Conservation (phyloP, 2,888 invertebrate genomes). For the Caenorhabditis doughertyi region DNA sequence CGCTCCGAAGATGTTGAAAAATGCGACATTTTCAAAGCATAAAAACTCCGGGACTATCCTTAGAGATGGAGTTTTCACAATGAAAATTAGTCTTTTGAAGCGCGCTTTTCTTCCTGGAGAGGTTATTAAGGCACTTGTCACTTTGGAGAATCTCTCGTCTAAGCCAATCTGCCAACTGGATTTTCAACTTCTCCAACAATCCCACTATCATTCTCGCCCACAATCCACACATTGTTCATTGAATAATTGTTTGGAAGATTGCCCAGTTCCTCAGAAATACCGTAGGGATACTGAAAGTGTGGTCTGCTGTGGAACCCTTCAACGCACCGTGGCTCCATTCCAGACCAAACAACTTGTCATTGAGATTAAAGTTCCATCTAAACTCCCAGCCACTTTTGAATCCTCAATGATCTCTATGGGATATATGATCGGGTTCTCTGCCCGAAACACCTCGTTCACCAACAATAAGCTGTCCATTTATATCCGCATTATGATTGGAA, state of each 20-base stretch:
- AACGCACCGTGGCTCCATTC: not conserved
- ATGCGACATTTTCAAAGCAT: not conserved
- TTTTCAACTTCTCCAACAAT: constrained; percentile 31
- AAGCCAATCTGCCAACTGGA: constrained; percentile 24
- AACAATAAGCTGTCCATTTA: constrained; percentile 21
- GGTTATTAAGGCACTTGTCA: not conserved
- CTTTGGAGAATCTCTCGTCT: constrained; percentile 19
- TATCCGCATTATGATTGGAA: constrained; percentile 26
- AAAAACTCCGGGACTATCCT: constrained; percentile 24
- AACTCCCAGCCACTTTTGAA: constrained; percentile 17
- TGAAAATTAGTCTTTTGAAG: constrained; percentile 3
- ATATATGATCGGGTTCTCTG: constrained; percentile 17
- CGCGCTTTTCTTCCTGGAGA: constrained; percentile 28
- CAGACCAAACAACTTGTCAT: not conserved
- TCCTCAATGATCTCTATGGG: constrained; percentile 34
- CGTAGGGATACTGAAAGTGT: not conserved
- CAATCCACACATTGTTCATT: not conserved
- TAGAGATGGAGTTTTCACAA: constrained; percentile 22
- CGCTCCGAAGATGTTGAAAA: not conserved
- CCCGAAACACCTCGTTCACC: constrained; percentile 14
- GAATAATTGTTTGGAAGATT: not conserved
- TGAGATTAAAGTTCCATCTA: not conserved
- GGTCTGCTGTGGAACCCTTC: not conserved
- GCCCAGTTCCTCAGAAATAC: not conserved
- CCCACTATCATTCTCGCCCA: constrained; percentile 34